Evolutionary conservation across 2,113 vertebrate genomes (phyloP), one percentile per base, ranked within the genome.

Genomic region (Garra rufa): DNA sequence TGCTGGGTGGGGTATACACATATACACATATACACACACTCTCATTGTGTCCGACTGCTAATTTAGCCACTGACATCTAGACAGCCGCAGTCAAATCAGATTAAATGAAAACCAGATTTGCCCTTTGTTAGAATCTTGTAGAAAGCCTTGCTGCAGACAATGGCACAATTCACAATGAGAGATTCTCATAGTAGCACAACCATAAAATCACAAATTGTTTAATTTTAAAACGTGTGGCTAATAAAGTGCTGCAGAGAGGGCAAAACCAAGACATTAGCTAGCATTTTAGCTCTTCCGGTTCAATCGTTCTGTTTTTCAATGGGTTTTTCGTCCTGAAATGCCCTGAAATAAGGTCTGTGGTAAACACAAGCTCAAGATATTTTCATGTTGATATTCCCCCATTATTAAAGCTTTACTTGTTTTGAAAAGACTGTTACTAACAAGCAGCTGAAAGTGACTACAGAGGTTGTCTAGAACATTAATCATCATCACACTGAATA

Each of bases 1-100:
- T 26, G 17, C 28, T 52, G 38, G 38, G 70, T 73, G 70, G n/a
- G 38, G 55, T 84, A 85, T 75, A 84, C 57, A 77, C 77, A 85
- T 84, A 85, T 75, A 84, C 57, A 77, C 77, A 85, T 70, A 82
- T 30, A 79, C 30, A 79, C 50, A 41, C 79, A 48, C 30, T 57
- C 75, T 76, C 48, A 80, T 73, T 63, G 44, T 52, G 41, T 34
- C 46, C 52, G 70, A 9, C 4, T 83, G 82, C 71, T 52, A 73
- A 77, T 55, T 41, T 83, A 55, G n/a, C 70, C 52, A 84, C 48
- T 38, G 71, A 82, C 43, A 69, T 28, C n/a, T 24, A 80, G 65
- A 81, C 82, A 63, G 76, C 14, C 30, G 17, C 46, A 55, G 24
- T 48, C 44, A 57, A 81, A 75, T 59, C 24, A 57, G 52, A 84